Percentiles rank a stretch among this genome's conserved stretches.
Evolutionary conservation across 2,797 vertebrate genomes (phyloP).

Genomic region (Phalloptychus januarius): DNA sequence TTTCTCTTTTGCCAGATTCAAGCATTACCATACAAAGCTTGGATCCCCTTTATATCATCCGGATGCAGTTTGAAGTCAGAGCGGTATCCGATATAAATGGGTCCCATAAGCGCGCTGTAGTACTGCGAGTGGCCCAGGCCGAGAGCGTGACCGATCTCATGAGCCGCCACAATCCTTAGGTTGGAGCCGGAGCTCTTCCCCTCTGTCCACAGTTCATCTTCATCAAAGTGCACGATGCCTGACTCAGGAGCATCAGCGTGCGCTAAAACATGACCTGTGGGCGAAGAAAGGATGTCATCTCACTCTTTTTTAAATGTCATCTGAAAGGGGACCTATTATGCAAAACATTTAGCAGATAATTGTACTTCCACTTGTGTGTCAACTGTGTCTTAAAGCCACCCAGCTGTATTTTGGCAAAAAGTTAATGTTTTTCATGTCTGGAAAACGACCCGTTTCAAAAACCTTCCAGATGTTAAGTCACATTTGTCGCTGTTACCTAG

Average conservation of each 20-base stretch:
- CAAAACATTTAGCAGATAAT: too few species aligned
- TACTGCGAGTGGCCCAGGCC: conserved; percentile 87
- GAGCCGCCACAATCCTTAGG: conserved; percentile 87
- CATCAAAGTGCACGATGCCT: conserved; percentile 86
- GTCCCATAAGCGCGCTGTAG: conserved; percentile 83
- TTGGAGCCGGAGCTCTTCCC: conserved; percentile 79
- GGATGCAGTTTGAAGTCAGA: conserved; percentile 81
- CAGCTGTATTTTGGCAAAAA: too few species aligned
- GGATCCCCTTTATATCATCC: conserved; percentile 86
- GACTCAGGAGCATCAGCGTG: conserved; percentile 86
- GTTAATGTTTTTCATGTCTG: too few species aligned
- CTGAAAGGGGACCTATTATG: not conserved
- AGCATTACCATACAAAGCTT: conserved; percentile 84
- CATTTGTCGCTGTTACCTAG: too few species aligned
- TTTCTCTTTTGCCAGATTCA: not conserved
- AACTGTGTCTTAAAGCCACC: too few species aligned
- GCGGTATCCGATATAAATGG: conserved; percentile 83
- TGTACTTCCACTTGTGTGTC: too few species aligned
- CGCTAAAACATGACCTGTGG: conserved; percentile 83
- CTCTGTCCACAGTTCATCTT: conserved; percentile 87
- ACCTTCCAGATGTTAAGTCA: too few species aligned
- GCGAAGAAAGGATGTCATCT: not conserved
- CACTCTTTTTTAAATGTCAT: not conserved
- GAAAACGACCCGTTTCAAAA: too few species aligned
- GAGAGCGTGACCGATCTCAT: conserved; percentile 88